Base-by-base conservation (phyloP, 2,888 invertebrate genomes). In the Lasioglossum zephyrum region DNA sequence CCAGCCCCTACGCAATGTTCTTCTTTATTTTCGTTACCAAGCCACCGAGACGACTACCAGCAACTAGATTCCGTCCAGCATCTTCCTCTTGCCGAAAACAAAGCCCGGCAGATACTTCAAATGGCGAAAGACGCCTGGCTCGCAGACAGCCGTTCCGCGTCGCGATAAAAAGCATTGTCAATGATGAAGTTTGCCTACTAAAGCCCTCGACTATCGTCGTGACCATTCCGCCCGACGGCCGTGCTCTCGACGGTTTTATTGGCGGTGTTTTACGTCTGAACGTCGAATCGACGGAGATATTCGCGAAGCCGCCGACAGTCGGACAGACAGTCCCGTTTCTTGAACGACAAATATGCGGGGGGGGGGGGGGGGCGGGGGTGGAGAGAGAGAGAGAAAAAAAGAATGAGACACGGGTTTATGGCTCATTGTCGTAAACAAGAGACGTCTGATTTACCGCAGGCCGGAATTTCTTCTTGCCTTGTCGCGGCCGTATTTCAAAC, bases 381-480 rank as follows among this genome's bases (percentile, higher is more conserved):
- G 1, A 16, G 6, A 22, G 31, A 26, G 60, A 2, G 60, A 26
- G n/a, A 9, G 47, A 26, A 11, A 36, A 69, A 75, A 41, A 47
- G 79, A 79, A 82, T 79, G 31, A 13, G 76, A 22, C 13, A 39
- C 31, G 81, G 77, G 66, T 87, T 87, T 87, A 89, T 87, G 77
- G 83, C 77, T 87, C 83, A 83, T 89, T 83, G 89, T 87, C 85
- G 79, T 81, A 81, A 89, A 85, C 85, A 82, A 79, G 88, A 89
- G 84, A 89, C 79, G 77, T 78, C 80, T 86, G 89, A 83, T 86
- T 89, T 84, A 88, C 75, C 81, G 63, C 47, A 16, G 11, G 13
- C 41, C 69, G 39, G 81, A 60, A 79, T 85, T 81, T 79, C 73
- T 77, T 83, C 73, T 11, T 73, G 49, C 74, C 70, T n/a, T 79